Conservation (phyloP, 2,888 invertebrate species). For the Agrenia bidenticulata region DNA sequence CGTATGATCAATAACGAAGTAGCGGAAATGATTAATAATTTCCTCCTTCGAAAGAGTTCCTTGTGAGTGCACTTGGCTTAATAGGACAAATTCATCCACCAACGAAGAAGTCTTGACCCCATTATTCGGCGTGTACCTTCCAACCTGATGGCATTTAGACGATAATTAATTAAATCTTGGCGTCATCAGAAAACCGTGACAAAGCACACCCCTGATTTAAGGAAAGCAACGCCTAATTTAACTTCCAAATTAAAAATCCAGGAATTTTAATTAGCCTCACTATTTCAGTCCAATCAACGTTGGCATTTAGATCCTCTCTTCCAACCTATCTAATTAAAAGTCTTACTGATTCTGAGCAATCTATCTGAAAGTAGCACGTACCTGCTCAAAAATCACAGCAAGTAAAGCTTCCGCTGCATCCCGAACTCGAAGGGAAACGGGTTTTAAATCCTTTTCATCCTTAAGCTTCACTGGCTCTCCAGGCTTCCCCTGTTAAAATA, state of each 20-base stretch:
- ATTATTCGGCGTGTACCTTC: slow-evolving; percentile 37
- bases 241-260: too few relatives aligned
- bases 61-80: slow-evolving; percentile 35
- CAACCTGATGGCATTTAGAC: slow-evolving; percentile 40
- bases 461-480: slow-evolving; percentile 89
- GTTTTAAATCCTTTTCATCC: slow-evolving; percentile 92
- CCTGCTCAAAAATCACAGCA: slow-evolving; percentile 86
- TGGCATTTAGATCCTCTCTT: not conserved
- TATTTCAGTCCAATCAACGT: too few relatives aligned
- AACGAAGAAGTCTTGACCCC: slow-evolving; percentile 38
- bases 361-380: slow-evolving; percentile 54
- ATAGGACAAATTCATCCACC: slow-evolving; percentile 47
- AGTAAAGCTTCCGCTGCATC: slow-evolving; percentile 95
- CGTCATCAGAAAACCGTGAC: too few relatives aligned
- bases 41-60: slow-evolving; percentile 56
- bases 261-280: too few relatives aligned
- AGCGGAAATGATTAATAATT: slow-evolving; percentile 72
- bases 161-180: not conserved
- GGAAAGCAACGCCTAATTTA: too few relatives aligned
- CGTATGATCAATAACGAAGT: slow-evolving; percentile 88
- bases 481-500: slow-evolving; percentile 65
- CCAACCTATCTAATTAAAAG: slow-evolving; percentile 1
- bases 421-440: slow-evolving; percentile 94
- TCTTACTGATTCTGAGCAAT: not conserved
- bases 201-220: too few relatives aligned